Percentiles rank a stretch among this genome's conserved stretches.
phyloP scores from a whole-genome alignment of 2,888 invertebrate genomes.

The Rhagonycha fulva region DNA sequence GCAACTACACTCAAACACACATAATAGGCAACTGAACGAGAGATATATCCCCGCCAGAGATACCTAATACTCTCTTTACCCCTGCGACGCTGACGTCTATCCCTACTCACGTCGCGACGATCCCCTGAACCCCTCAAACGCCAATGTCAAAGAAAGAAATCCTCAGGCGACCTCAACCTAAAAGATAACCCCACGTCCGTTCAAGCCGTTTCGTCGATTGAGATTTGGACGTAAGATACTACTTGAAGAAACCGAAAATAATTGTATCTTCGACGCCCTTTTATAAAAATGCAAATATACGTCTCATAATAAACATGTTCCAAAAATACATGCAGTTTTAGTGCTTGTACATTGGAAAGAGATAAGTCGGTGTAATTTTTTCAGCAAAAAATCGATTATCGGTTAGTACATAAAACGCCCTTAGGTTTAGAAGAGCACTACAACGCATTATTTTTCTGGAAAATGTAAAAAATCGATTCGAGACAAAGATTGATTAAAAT shows the following conservation, averaged over 20 bases:
- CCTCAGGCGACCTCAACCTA: slow-evolving; percentile 49
- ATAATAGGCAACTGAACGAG: slow-evolving; percentile 44
- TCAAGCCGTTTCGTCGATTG: slow-evolving; percentile 18
- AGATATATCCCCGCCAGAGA: slow-evolving; percentile 46
- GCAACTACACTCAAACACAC: slow-evolving; percentile 15
- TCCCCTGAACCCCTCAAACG: slow-evolving; percentile 44
- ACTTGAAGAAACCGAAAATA: neutral
- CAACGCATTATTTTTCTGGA: neutral
- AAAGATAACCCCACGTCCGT: slow-evolving; percentile 46
- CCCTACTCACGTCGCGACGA: slow-evolving; percentile 44
- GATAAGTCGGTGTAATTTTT: neutral
- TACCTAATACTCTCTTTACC: slow-evolving; percentile 45
- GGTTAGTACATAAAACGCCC: neutral
- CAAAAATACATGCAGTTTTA: neutral
- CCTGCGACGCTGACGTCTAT: slow-evolving; percentile 47
- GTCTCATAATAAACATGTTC: neutral
- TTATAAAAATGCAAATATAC: neutral
- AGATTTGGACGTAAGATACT: slow-evolving; percentile 12
- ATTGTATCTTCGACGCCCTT: neutral
- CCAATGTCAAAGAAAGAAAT: slow-evolving; percentile 50
- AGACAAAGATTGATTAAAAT: neutral
- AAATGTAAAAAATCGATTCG: neutral
- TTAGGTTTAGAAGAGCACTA: neutral
- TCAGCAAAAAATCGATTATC: neutral
- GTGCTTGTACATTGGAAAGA: neutral